phyloP scores from a whole-genome alignment of 2,888 invertebrate species.

The Gandaritis pyraliata region DNA sequence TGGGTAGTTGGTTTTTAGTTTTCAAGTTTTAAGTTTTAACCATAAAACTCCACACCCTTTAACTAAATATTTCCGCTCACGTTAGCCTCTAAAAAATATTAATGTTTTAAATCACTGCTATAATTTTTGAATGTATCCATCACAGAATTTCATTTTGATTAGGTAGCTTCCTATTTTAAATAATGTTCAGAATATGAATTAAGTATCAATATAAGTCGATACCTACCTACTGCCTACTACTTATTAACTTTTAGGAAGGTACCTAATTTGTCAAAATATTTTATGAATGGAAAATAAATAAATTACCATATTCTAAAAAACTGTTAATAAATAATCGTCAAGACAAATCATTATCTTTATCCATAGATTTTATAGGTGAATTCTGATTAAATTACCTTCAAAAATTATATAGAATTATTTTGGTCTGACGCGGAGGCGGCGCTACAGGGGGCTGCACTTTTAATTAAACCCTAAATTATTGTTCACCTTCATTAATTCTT shows the following conservation, averaged over 20 bases:
- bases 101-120: too few relatives aligned
- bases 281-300: conserved; percentile 26
- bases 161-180: not conserved
- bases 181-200: not conserved
- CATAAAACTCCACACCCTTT: too few relatives aligned
- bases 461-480: conserved; percentile 85
- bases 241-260: too few relatives aligned
- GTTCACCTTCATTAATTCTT: conserved; percentile 83
- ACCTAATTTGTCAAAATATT: conserved; percentile 14
- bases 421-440: conserved; percentile 61
- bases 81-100: too few relatives aligned
- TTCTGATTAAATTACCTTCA: conserved; percentile 82
- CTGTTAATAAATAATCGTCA: conserved; percentile 10
- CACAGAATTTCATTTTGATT: not conserved
- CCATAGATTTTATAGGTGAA: conserved; percentile 46
- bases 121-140: too few relatives aligned
- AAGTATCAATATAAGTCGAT: not conserved
- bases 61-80: too few relatives aligned
- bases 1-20: not conserved
- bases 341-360: conserved; percentile 17
- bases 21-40: too few relatives aligned
- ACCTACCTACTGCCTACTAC: not conserved
- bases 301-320: conserved; percentile 36
- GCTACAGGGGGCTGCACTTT: conserved; percentile 79
- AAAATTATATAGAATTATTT: conserved; percentile 77